phyloP scores from a whole-genome alignment of 2,888 invertebrate species.

The Xylocampa areola region DNA sequence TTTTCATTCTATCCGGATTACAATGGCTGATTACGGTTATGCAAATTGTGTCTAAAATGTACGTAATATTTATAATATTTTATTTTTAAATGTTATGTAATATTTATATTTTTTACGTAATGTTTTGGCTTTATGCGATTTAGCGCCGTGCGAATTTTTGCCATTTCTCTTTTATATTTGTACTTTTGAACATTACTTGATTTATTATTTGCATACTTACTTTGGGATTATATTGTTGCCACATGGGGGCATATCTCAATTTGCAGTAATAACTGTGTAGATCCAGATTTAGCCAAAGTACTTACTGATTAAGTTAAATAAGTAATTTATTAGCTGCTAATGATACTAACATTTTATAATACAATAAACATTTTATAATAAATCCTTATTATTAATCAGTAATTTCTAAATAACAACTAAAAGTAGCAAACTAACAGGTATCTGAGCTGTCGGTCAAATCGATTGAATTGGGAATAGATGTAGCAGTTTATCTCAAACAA shows the following conservation, averaged over 20 bases:
- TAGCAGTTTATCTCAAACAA: neutral
- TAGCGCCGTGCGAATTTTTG: conserved; percentile 29
- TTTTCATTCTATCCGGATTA: neutral
- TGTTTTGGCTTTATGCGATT: conserved; percentile 31
- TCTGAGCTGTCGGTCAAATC: neutral
- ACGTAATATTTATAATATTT: conserved; percentile 12
- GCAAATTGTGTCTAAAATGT: neutral
- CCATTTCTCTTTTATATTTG: neutral
- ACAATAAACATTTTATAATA: no score
- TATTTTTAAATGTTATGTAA: neutral
- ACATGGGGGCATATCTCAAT: neutral
- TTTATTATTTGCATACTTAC: neutral
- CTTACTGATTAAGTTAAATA: conserved; percentile 29
- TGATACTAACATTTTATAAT: no score
- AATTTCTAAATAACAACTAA: neutral
- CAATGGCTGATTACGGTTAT: neutral
- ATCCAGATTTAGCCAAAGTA: conserved; percentile 16
- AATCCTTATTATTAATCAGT: no score
- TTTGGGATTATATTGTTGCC: neutral
- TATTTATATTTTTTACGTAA: neutral
- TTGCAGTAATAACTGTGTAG: neutral
- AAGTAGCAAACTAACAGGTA: neutral
- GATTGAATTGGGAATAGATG: neutral
- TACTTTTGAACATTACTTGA: neutral
- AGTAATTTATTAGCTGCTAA: conserved; percentile 34